A percentile compares a stretch with the other conserved stretches of the same genome.
These are phyloP conservation scores for Nothocercus nigrocapillus DNA, from an alignment of 2,113 vertebrate species.

Conservation along the genomic window DNA sequence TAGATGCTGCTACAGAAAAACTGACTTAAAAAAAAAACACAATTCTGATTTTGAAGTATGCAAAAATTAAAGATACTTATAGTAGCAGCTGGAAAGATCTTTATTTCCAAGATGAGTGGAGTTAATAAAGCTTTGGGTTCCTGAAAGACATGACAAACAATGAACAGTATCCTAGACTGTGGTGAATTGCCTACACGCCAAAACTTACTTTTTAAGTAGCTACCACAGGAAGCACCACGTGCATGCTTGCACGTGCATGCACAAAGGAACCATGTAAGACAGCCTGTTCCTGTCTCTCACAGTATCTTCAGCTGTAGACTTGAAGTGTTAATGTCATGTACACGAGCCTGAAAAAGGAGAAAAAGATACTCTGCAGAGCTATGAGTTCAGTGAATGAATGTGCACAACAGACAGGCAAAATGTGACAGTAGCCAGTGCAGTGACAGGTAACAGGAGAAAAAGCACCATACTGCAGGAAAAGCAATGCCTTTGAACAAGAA, in stretches of 20 bases:
- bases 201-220: not conserved
- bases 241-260: accelerated
- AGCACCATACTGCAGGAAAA: not conserved
- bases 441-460: not conserved
- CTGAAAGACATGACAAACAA: not conserved
- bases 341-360: not conserved
- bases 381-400: not conserved
- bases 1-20: not conserved
- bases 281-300: not conserved
- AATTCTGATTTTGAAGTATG: not conserved
- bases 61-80: not conserved
- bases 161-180: not conserved
- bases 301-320: not conserved
- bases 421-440: not conserved
- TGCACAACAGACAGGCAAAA: not conserved
- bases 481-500: not conserved
- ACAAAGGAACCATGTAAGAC: not conserved
- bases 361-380: not conserved
- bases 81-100: not conserved
- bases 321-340: not conserved
- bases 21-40: not conserved
- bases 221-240: not conserved
- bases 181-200: not conserved
- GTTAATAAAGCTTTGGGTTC: slow-evolving; percentile 4
- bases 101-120: not conserved